Conservation (phyloP, 2,797 vertebrate genomes). For the Huso huso region DNA sequence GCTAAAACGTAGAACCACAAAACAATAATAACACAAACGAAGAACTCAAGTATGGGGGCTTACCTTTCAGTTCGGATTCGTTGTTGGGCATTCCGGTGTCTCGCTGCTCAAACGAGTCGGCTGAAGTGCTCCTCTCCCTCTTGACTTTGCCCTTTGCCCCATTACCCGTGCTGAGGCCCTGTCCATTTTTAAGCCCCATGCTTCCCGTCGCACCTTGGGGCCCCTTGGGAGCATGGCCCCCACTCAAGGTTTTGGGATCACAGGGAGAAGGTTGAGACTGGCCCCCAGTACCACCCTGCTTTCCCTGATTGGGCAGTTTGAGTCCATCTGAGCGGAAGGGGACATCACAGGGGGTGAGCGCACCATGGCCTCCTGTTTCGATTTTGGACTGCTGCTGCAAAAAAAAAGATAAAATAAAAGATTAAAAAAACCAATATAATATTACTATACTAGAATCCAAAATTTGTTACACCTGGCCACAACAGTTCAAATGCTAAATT, state of each 20-base stretch:
- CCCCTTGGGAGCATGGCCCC: slow-evolving; percentile 78
- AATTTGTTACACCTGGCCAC: not conserved
- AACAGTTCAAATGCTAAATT: not conserved
- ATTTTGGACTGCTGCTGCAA: slow-evolving; percentile 83
- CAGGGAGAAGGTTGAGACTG: slow-evolving; percentile 96
- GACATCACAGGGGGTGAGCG: slow-evolving; percentile 98
- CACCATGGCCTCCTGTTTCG: slow-evolving; percentile 99
- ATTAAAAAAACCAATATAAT: slow-evolving; percentile 11
- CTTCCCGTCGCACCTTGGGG: slow-evolving; percentile 81
- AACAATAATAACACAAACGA: too few relatives aligned
- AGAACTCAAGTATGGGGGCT: slow-evolving; percentile 2
- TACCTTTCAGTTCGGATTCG: slow-evolving; percentile 87
- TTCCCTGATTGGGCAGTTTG: slow-evolving; percentile 98
- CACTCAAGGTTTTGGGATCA: slow-evolving; percentile 81
- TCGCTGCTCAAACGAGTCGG: slow-evolving; percentile 93
- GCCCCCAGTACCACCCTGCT: slow-evolving; percentile 88
- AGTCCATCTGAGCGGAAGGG: slow-evolving; percentile 96
- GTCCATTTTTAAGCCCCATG: slow-evolving; percentile 93
- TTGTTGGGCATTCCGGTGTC: slow-evolving; percentile 86
- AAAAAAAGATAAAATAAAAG: slow-evolving; percentile 24
- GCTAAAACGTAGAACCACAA: too few relatives aligned
- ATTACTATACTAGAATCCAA: not conserved
- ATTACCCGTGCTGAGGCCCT: slow-evolving; percentile 76
- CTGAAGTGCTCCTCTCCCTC: slow-evolving; percentile 92
- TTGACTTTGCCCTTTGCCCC: slow-evolving; percentile 96